Percentiles rank a stretch among this genome's conserved stretches.
These are phyloP conservation scores for Amazona finschi DNA, from an alignment of 2,797 vertebrate genomes.

Conservation along the genomic window DNA sequence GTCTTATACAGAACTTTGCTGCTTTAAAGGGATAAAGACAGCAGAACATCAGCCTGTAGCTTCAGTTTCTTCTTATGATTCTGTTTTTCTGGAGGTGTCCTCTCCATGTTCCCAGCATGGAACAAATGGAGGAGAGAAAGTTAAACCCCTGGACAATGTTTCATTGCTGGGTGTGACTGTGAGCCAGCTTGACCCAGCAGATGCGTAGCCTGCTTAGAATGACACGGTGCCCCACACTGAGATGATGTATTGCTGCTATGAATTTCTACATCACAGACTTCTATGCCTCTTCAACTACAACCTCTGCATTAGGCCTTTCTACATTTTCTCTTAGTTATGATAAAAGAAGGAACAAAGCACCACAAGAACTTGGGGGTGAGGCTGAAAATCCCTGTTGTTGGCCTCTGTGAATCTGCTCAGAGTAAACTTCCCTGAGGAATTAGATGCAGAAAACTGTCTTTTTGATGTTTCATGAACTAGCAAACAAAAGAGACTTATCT, in stretches of 20 bases:
- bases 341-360: neutral
- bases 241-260: accelerated
- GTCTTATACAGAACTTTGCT: neutral
- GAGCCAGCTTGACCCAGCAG: neutral
- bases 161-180: neutral
- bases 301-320: neutral
- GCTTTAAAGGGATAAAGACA: neutral
- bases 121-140: neutral
- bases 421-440: neutral
- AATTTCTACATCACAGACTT: neutral
- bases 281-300: neutral
- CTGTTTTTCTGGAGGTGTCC: neutral
- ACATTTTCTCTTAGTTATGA: neutral
- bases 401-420: neutral
- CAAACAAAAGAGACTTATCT: neutral
- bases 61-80: neutral
- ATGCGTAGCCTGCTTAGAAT: neutral
- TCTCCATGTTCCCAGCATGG: neutral
- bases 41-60: neutral
- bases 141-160: neutral
- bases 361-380: neutral
- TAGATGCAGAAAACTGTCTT: neutral
- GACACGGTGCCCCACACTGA: neutral
- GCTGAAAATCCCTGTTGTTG: neutral
- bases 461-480: neutral